A percentile compares a stretch with the other conserved stretches of the same genome.
Evolutionary conservation across 1,140 invertebrate species (phyloP).

Genomic region (Scylla paramamosain): DNA sequence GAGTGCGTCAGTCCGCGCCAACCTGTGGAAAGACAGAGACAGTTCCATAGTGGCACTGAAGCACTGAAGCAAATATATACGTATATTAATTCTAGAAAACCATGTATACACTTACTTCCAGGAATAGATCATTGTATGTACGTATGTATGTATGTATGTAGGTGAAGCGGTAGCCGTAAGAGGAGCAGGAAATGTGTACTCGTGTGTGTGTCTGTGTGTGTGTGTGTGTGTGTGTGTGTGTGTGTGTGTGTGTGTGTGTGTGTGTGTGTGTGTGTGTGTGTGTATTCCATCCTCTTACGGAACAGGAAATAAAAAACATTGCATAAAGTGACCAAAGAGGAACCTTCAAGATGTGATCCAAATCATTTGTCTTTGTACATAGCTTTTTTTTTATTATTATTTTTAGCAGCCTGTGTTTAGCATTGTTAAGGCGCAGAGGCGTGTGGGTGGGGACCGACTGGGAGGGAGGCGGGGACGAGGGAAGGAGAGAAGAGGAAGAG

Average conservation of each 20-base stretch:
- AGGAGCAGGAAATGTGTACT: slow-evolving; percentile 26
- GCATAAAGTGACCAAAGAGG: neutral
- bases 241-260: slow-evolving; percentile 52
- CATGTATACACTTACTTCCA: neutral
- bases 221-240: slow-evolving; percentile 39
- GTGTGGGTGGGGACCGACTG: neutral
- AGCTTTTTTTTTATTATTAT: neutral
- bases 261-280: slow-evolving; percentile 7
- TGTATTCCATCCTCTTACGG: neutral
- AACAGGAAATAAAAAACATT: neutral
- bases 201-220: neutral
- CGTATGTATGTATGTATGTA: slow-evolving; percentile 40
- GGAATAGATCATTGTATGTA: slow-evolving; percentile 29
- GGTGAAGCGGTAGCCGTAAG: slow-evolving; percentile 39
- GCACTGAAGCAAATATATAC: neutral
- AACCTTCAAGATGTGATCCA: neutral
- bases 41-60: neutral
- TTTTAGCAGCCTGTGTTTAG: neutral
- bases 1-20: too few species aligned
- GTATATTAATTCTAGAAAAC: neutral
- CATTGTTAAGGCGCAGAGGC: neutral
- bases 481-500: neutral
- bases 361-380: neutral
- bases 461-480: neutral
- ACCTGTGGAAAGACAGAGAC: neutral